These are phyloP conservation scores for Megastigmus dorsalis DNA, from an alignment of 2,888 invertebrate species.

Conservation along the genomic window DNA sequence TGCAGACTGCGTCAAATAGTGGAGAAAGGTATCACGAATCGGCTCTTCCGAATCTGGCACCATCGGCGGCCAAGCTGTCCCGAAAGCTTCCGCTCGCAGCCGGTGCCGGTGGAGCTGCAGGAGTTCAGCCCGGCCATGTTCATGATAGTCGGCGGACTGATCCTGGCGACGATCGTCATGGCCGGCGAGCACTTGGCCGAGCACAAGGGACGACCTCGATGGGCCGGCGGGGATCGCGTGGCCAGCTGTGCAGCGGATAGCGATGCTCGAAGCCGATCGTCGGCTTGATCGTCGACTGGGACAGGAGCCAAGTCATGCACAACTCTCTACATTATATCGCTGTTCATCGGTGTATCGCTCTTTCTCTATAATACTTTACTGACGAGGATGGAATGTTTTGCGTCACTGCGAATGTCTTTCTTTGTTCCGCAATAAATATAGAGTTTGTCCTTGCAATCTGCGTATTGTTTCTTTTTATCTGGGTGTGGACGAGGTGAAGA, in stretches of 20 bases:
- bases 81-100: constrained; percentile 63
- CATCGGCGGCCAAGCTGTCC: constrained; percentile 63
- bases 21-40: constrained; percentile 59
- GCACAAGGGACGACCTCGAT: background rate
- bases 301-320: too few relatives aligned
- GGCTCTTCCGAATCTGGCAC: constrained; percentile 60
- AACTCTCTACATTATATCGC: too few relatives aligned
- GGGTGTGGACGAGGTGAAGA: too few relatives aligned
- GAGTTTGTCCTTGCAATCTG: too few relatives aligned
- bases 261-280: background rate
- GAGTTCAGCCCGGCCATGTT: constrained; percentile 65
- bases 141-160: constrained; percentile 58
- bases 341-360: too few relatives aligned
- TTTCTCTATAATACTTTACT: too few relatives aligned
- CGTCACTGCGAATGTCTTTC: too few relatives aligned
- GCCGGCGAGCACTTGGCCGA: constrained; percentile 6
- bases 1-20: constrained; percentile 62
- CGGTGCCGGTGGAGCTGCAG: constrained; percentile 62
- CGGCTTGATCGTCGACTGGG: too few relatives aligned
- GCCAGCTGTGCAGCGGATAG: background rate
- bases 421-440: too few relatives aligned
- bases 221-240: background rate
- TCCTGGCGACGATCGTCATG: constrained; percentile 57
- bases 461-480: too few relatives aligned
- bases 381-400: too few relatives aligned